phyloP scores from a whole-genome alignment of 2,113 vertebrate genomes.

The Oreotrochilus melanogaster region DNA sequence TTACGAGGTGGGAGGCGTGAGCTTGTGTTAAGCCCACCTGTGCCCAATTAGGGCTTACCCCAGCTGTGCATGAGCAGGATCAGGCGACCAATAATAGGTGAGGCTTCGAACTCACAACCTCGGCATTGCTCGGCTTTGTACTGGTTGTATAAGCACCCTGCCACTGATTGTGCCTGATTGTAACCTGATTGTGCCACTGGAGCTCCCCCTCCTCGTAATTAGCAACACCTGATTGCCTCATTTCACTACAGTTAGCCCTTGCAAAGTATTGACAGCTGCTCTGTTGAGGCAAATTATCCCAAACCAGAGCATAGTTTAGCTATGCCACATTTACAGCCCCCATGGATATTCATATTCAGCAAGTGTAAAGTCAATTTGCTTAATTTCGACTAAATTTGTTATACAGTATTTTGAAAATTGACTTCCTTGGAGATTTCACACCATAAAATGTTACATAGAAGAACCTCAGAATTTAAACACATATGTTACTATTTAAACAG shows the following conservation, averaged over 20 bases:
- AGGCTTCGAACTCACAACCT: too few species aligned
- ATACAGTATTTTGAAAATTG: background rate
- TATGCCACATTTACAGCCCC: background rate
- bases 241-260: background rate
- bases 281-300: background rate
- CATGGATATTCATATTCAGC: background rate
- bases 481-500: background rate
- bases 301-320: background rate
- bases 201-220: too few species aligned
- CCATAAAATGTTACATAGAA: background rate
- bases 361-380: background rate
- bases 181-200: too few species aligned
- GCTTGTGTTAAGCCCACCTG: too few species aligned
- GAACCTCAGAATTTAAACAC: background rate
- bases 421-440: background rate
- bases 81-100: too few species aligned
- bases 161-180: too few species aligned
- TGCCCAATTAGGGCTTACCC: too few species aligned
- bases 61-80: too few species aligned
- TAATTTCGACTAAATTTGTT: background rate
- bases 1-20: too few species aligned
- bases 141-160: too few species aligned
- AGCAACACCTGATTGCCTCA: too few species aligned
- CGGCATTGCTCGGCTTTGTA: too few species aligned
- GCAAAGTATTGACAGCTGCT: background rate